Percentiles rank a stretch among this genome's conserved stretches.
These are phyloP conservation scores for Aphaenogaster rudis DNA, from an alignment of 1,140 invertebrate species.

Conservation along the genomic window DNA sequence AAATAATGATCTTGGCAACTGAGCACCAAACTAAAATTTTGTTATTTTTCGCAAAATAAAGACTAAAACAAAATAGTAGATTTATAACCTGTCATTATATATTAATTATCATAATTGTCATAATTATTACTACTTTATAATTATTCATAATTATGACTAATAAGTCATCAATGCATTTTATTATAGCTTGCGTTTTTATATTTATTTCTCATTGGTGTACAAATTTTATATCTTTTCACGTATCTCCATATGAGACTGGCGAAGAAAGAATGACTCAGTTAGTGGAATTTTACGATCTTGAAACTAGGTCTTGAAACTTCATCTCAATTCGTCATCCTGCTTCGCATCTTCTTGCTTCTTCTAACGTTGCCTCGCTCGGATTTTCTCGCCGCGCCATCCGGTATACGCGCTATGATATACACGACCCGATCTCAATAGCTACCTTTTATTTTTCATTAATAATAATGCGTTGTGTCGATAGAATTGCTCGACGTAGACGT, in stretches of 20 bases:
- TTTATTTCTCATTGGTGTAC: neutral
- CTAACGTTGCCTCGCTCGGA: neutral
- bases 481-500: neutral
- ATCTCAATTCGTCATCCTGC: conserved; percentile 47
- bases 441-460: conserved; percentile 6
- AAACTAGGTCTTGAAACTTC: conserved; percentile 37
- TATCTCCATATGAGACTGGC: neutral
- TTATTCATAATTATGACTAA: too few species aligned
- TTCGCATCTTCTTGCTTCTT: neutral
- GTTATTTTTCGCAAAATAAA: neutral
- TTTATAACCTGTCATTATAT: neutral
- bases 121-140: neutral
- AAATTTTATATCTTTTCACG: neutral
- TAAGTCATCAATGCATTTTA: neutral
- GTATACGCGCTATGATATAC: neutral
- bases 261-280: neutral
- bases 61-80: neutral
- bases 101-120: neutral
- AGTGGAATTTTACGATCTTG: conserved; percentile 33
- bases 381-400: neutral
- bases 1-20: neutral
- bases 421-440: neutral
- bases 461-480: neutral
- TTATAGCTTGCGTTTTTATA: neutral
- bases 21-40: neutral